Evolutionary conservation across 2,888 invertebrate species (phyloP).

Genomic region (Phaonia tiefii): DNA sequence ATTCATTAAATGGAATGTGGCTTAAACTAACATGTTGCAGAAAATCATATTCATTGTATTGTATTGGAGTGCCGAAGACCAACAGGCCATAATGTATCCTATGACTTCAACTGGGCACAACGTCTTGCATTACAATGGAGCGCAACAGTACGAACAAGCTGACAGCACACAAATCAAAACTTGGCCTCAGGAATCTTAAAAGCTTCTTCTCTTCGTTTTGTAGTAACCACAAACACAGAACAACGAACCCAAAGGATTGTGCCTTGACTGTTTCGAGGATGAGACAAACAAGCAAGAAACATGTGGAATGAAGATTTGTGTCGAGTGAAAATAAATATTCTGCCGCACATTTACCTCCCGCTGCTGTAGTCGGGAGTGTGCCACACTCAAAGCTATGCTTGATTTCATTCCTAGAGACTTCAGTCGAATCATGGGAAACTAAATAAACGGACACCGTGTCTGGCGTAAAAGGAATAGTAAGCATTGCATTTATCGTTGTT

Average conservation of each 20-base stretch:
- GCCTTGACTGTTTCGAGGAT: background rate
- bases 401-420: constrained; percentile 12
- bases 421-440: constrained; percentile 59
- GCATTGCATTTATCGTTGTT: constrained; percentile 33
- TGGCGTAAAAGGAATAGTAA: constrained; percentile 54
- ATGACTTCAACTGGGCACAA: constrained; percentile 55
- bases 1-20: too few species aligned
- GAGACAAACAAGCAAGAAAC: background rate
- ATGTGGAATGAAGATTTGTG: constrained; percentile 19
- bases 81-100: constrained; percentile 39
- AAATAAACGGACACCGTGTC: constrained; percentile 63
- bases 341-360: constrained; percentile 67
- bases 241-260: constrained; percentile 13
- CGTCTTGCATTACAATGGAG: constrained; percentile 9
- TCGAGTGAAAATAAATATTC: constrained; percentile 63
- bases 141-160: constrained; percentile 2
- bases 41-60: too few species aligned
- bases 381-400: constrained; percentile 45
- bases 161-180: constrained; percentile 64
- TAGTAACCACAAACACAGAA: constrained; percentile 8
- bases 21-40: too few species aligned
- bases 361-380: constrained; percentile 62
- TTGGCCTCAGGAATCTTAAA: constrained; percentile 63
- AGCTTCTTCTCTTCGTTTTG: constrained; percentile 27
- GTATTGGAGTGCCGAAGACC: background rate